These are phyloP conservation scores for Choloepus hoffmanni DNA, from an alignment of 2,113 vertebrate species.

Conservation along the genomic window DNA sequence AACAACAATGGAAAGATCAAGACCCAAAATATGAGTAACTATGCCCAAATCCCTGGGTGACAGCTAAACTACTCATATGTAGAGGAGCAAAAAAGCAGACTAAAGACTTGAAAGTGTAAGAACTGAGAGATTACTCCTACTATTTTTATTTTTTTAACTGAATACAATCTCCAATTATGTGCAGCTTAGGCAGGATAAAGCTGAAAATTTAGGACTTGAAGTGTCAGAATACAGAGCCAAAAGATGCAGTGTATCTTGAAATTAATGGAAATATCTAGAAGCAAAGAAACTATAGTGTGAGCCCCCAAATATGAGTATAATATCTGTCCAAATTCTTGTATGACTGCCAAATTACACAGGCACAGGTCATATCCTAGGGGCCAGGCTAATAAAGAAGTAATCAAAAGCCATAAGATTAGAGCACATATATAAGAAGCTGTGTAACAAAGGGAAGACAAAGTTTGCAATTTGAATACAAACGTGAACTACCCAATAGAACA, in stretches of 20 bases:
- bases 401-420: neutral
- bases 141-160: neutral
- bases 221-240: neutral
- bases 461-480: neutral
- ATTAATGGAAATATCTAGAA: neutral
- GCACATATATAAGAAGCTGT: neutral
- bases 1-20: neutral
- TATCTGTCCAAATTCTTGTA: neutral
- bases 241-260: neutral
- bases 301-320: neutral
- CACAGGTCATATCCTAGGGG: neutral
- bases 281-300: neutral
- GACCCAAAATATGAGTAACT: neutral
- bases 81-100: neutral
- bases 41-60: neutral
- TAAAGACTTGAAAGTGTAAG: neutral
- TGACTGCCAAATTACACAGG: neutral
- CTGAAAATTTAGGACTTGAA: neutral
- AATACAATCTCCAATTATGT: neutral
- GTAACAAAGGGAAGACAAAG: neutral
- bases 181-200: neutral
- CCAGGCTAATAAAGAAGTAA: neutral
- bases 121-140: neutral
- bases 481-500: neutral
- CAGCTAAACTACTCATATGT: neutral